Conservation (phyloP, 2,888 invertebrate species). For the Diaperis boleti region DNA sequence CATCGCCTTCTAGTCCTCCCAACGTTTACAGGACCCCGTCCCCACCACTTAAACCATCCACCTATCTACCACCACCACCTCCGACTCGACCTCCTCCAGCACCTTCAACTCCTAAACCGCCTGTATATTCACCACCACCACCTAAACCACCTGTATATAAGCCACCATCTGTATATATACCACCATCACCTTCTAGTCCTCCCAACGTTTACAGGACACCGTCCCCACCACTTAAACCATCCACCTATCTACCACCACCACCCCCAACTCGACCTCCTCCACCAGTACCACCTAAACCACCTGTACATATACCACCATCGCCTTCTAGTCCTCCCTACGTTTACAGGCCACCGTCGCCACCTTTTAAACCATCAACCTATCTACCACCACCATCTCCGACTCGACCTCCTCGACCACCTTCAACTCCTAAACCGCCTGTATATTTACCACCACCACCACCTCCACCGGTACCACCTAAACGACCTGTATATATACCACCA, state of each 20-base stretch:
- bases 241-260: neutral
- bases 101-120: slow-evolving; percentile 3
- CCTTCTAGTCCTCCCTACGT: no score
- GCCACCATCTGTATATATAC: slow-evolving; percentile 4
- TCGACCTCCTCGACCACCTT: neutral
- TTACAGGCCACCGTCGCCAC: no score
- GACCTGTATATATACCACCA: neutral
- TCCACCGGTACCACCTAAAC: neutral
- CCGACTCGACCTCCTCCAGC: slow-evolving; percentile 3
- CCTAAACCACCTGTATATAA: slow-evolving; percentile 24
- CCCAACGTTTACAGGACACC: no score
- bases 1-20: neutral
- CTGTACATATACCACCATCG: slow-evolving; percentile 18
- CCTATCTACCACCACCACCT: slow-evolving; percentile 13
- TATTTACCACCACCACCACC: slow-evolving; percentile 20
- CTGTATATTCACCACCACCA: slow-evolving; percentile 17
- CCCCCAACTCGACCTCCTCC: neutral
- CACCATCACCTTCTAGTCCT: no score
- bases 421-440: slow-evolving; percentile 2
- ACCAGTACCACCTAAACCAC: slow-evolving; percentile 14
- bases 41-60: no score
- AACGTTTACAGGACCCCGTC: no score
- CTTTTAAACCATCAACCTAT: slow-evolving; percentile 6
- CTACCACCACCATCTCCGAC: slow-evolving; percentile 19
- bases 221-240: slow-evolving; percentile 4